Percentiles rank a stretch among this genome's conserved stretches.
These are phyloP conservation scores for Oxygymnocypris stewartii DNA, from an alignment of 2,113 vertebrate species.

Conservation along the genomic window DNA sequence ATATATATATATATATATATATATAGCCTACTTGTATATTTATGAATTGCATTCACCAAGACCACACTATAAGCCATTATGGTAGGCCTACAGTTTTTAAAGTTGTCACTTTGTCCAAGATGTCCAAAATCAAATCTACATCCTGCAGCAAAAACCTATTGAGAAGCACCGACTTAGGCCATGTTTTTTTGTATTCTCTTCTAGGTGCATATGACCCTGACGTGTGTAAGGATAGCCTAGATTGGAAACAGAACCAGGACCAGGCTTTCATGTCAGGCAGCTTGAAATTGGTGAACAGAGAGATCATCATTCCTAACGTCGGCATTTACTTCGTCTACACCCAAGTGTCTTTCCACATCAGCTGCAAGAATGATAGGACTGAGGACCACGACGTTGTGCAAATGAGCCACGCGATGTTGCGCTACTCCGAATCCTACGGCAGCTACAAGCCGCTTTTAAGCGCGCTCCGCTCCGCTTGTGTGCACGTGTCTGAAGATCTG, in stretches of 20 bases:
- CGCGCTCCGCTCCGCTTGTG: constrained; percentile 64
- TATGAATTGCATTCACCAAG: neutral
- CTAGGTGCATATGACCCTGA: constrained; percentile 57
- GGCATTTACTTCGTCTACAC: constrained; percentile 78
- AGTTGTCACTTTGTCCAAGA: neutral
- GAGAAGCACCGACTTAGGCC: neutral
- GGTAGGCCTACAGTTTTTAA: neutral
- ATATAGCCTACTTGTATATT: neutral
- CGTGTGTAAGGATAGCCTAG: neutral
- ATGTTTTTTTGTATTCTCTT: constrained; percentile 3
- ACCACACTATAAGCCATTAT: neutral
- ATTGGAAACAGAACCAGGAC: constrained; percentile 62
- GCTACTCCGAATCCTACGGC: constrained; percentile 52
- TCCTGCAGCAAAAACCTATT: neutral
- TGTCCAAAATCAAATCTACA: neutral
- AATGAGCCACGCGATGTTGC: constrained; percentile 66
- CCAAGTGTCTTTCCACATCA: constrained; percentile 70
- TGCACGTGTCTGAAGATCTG: neutral
- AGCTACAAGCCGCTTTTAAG: constrained; percentile 64
- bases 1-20: too few relatives aligned
- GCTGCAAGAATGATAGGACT: constrained; percentile 45
- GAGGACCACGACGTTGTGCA: constrained; percentile 45
- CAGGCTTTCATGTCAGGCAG: constrained; percentile 65
- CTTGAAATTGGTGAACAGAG: constrained; percentile 59
- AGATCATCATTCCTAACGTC: constrained; percentile 62